Percentiles rank a stretch among this genome's conserved stretches.
These are phyloP conservation scores for Lasius fuliginosus DNA, from an alignment of 2,888 invertebrate species.

Conservation along the genomic window DNA sequence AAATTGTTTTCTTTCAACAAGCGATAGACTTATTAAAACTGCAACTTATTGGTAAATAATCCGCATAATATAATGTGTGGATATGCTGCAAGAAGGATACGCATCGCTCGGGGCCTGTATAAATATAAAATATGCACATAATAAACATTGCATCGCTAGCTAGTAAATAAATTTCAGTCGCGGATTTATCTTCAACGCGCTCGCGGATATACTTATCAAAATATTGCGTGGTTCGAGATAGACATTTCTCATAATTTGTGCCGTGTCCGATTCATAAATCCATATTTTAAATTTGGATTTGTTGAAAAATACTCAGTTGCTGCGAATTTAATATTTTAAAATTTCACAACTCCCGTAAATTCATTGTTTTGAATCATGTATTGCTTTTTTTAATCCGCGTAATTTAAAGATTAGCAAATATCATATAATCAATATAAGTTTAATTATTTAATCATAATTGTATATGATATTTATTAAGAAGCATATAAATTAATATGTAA, in stretches of 20 bases:
- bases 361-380: background rate
- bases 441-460: slow-evolving; percentile 7
- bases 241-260: slow-evolving; percentile 2
- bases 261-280: slow-evolving; percentile 15
- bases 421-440: background rate
- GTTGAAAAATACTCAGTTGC: background rate
- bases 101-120: background rate
- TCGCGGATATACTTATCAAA: slow-evolving; percentile 12
- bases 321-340: slow-evolving; percentile 4
- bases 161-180: slow-evolving; percentile 33
- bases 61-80: background rate
- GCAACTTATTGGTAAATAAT: slow-evolving; percentile 35
- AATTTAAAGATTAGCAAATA: background rate
- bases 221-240: slow-evolving; percentile 23
- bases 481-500: background rate
- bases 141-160: slow-evolving; percentile 27
- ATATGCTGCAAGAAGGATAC: background rate
- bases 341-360: background rate
- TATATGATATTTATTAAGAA: background rate
- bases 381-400: background rate
- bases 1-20: slow-evolving; percentile 29
- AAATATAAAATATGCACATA: slow-evolving; percentile 34
- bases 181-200: slow-evolving; percentile 18
- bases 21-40: slow-evolving; percentile 12
- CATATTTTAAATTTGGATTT: slow-evolving; percentile 22